Evolutionary conservation across 2,888 invertebrate genomes (phyloP), one percentile per base, ranked within the genome.

Genomic region (Notodonta ziczac): DNA sequence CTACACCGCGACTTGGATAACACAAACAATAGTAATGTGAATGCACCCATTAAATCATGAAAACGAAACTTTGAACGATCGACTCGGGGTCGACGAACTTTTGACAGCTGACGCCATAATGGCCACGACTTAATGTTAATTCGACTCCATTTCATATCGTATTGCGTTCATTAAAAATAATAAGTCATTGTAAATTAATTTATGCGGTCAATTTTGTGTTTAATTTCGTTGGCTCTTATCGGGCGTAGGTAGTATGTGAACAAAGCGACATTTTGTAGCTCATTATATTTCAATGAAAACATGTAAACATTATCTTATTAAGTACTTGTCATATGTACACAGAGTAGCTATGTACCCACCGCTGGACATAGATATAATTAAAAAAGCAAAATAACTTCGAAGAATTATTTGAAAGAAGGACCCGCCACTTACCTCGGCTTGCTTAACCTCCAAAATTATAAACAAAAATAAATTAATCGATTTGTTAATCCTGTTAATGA

Each of bases 11-110:
- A 81, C 82, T 86, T 86, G 76, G 81, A 85, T 90, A 85, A 81
- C 87, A 85, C 84, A 88, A 90, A 90, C 91, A 91, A 91, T 91
- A 81, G 82, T 74, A 81, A 83, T 76, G 90, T 84, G 86, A 89
- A 90, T 78, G 90, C 82, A 84, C 90, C 86, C 90, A 90, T 91
- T 88, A 91, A 90, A 83, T 80, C 76, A 75, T 82, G 85, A 85
- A 88, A 88, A 88, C 87, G 86, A 90, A 90, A 89, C 88, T 85
- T 81, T 72, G 77, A 73, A 79, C 81, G 76, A 80, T 78, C 77
- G 79, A 71, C 74, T 61, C 56, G 74, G 84, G 69, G 61, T 76
- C 87, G 78, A 80, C 70, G 85, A 80, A 82, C 89, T 84, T 85
- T 86, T 87, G 87, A 88, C 88, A 86, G 78, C 64, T 67, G 80